Percentiles rank a stretch among this genome's conserved stretches.
Conservation (phyloP, 2,113 vertebrate species). For the Planiliza haematocheilus region DNA sequence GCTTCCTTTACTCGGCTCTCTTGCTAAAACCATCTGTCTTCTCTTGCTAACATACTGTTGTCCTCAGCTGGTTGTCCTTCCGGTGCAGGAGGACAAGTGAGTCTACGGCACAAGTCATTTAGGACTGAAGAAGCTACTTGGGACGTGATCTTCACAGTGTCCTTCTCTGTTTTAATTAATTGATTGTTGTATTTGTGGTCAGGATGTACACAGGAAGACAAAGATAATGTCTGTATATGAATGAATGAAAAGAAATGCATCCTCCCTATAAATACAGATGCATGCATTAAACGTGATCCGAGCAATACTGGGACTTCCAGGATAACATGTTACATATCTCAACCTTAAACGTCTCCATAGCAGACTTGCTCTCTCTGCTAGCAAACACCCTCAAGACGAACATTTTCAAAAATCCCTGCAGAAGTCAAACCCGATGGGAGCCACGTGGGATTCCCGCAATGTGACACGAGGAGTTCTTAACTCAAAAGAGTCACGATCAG, state of each 20-base stretch:
- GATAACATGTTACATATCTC: neutral
- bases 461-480: neutral
- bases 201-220: constrained; percentile 1
- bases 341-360: neutral
- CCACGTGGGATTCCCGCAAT: neutral
- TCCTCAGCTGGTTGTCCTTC: no score
- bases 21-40: no score
- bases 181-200: neutral
- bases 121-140: no score
- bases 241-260: neutral
- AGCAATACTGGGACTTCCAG: neutral
- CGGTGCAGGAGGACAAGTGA: no score
- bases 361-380: neutral
- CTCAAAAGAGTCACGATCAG: neutral
- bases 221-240: neutral
- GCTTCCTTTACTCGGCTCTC: no score
- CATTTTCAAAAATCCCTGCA: constrained; percentile 5
- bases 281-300: neutral
- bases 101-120: no score
- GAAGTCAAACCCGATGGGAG: neutral
- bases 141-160: no score
- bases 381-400: neutral
- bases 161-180: neutral
- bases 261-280: neutral
- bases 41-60: no score